Conservation (phyloP, 2,113 vertebrate species). For the Mixornis gularis region DNA sequence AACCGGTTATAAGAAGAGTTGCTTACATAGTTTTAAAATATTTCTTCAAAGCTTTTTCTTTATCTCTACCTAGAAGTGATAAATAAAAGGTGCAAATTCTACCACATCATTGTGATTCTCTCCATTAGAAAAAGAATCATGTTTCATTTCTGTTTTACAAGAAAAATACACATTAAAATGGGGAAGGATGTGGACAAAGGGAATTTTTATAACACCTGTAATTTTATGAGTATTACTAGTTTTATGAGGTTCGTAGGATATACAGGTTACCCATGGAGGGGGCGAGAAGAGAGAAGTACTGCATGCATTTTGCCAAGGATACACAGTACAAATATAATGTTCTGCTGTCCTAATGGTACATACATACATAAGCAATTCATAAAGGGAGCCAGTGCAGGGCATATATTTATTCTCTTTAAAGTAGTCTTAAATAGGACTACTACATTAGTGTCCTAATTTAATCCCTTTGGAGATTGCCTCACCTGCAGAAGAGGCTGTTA, state of each 20-base stretch:
- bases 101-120: background rate
- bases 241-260: background rate
- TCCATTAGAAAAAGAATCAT: background rate
- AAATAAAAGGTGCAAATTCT: background rate
- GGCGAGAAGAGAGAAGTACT: background rate
- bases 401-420: slow-evolving; percentile 1
- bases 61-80: background rate
- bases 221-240: background rate
- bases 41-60: background rate
- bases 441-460: background rate
- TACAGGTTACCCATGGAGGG: background rate
- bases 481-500: background rate
- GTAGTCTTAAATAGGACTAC: background rate
- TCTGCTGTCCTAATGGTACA: background rate
- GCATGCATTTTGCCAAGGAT: background rate
- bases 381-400: background rate
- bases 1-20: background rate
- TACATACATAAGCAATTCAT: background rate
- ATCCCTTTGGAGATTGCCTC: background rate
- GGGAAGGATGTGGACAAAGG: background rate
- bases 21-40: background rate
- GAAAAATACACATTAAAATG: background rate
- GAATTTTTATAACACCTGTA: background rate
- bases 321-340: background rate
- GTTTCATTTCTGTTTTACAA: background rate